These are phyloP conservation scores for Melieria picta DNA, from an alignment of 2,888 invertebrate genomes.

Conservation along the genomic window DNA sequence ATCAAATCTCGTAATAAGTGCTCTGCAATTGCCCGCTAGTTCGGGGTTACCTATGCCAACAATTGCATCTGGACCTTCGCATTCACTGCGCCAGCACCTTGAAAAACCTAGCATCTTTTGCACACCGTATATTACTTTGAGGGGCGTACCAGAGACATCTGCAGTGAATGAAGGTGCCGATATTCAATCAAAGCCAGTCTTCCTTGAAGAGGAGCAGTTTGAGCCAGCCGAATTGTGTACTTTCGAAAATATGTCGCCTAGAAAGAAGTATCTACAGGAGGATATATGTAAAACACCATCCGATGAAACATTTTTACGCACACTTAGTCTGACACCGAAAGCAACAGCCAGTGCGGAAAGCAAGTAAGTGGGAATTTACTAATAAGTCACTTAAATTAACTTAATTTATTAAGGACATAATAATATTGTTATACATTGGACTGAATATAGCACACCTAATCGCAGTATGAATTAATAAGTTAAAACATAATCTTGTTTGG, in stretches of 20 bases:
- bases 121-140: slow-evolving; percentile 49
- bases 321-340: slow-evolving; percentile 47
- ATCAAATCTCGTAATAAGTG: slow-evolving; percentile 5
- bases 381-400: background rate
- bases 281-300: slow-evolving; percentile 15
- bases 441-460: background rate
- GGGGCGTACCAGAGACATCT: slow-evolving; percentile 31
- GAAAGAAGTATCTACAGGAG: background rate
- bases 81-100: slow-evolving; percentile 40
- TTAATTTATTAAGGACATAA: background rate
- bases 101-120: slow-evolving; percentile 49
- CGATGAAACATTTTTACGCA: slow-evolving; percentile 2
- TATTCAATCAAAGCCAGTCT: slow-evolving; percentile 34
- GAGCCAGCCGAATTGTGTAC: slow-evolving; percentile 45
- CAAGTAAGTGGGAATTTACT: slow-evolving; percentile 23
- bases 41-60: slow-evolving; percentile 11
- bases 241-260: slow-evolving; percentile 39
- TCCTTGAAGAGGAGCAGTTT: slow-evolving; percentile 48
- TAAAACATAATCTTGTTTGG: background rate
- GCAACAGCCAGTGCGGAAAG: slow-evolving; percentile 22
- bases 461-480: background rate
- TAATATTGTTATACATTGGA: background rate
- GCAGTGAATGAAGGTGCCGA: background rate
- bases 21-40: slow-evolving; percentile 21
- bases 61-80: background rate